Conservation (phyloP, 1,140 invertebrate species). For the Chironomus tepperi region DNA sequence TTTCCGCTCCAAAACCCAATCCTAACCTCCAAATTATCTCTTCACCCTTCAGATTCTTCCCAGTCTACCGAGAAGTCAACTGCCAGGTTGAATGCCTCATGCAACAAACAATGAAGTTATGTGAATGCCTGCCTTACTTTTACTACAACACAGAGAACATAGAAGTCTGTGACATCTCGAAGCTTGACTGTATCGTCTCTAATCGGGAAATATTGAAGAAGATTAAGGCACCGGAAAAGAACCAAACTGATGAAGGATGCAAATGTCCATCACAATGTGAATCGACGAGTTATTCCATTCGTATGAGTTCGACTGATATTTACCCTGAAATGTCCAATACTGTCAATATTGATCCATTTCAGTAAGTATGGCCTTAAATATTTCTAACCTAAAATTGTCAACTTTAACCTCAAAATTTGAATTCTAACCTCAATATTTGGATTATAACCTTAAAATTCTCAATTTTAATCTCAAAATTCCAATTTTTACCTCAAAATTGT, state of each 20-base stretch:
- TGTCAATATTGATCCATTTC: not conserved
- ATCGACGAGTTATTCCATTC: not conserved
- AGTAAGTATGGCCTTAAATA: too few species aligned
- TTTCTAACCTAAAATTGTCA: too few species aligned
- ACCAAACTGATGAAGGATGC: not conserved
- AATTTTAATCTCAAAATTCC: too few species aligned
- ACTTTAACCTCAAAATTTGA: too few species aligned
- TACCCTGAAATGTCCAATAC: not conserved
- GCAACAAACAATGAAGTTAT: not conserved
- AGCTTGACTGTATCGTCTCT: not conserved
- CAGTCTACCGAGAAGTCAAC: not conserved
- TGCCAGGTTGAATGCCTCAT: not conserved
- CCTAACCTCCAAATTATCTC: too few species aligned
- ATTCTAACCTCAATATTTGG: too few species aligned
- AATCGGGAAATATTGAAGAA: not conserved
- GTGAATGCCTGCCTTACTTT: not conserved
- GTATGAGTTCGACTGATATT: not conserved
- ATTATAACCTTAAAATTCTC: too few species aligned
- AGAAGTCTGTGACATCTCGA: not conserved
- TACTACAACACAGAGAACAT: not conserved
- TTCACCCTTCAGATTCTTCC: not conserved
- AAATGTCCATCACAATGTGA: not conserved
- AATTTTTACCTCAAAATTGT: too few species aligned
- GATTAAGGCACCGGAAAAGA: not conserved
- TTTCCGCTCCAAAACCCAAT: too few species aligned